Conservation (phyloP, 2,113 vertebrate species). For the Actenoides hombroni region DNA sequence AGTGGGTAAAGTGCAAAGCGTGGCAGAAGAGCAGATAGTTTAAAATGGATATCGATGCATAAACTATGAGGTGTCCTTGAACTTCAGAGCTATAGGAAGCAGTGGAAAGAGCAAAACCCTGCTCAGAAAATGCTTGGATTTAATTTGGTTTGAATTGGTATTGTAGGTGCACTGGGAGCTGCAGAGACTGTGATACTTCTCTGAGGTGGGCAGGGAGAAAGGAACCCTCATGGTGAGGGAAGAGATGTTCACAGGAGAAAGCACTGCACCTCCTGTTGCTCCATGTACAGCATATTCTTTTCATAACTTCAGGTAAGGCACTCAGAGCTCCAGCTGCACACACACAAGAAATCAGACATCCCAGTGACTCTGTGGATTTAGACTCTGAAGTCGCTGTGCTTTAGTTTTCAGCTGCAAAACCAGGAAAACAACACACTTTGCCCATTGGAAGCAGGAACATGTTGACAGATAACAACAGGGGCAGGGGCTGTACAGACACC, state of each 20-base stretch:
- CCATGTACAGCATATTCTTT: background rate
- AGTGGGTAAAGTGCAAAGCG: background rate
- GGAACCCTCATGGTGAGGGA: background rate
- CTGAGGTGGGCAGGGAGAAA: background rate
- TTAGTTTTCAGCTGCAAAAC: background rate
- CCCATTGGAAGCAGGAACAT: background rate
- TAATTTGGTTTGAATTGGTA: background rate
- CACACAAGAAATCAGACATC: background rate
- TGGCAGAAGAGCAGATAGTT: background rate
- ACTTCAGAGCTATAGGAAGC: background rate
- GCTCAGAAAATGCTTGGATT: background rate
- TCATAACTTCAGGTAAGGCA: background rate
- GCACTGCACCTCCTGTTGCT: background rate
- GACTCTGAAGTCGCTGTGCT: background rate
- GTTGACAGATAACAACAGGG: background rate
- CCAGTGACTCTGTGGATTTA: background rate
- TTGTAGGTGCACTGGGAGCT: rapidly evolving
- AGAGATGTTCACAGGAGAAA: background rate
- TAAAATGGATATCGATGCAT: background rate
- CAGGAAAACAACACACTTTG: background rate
- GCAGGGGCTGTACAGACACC: background rate
- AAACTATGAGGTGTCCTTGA: background rate
- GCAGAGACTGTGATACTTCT: background rate
- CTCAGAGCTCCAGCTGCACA: background rate
- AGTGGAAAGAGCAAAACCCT: background rate